Conservation (phyloP, 2,797 vertebrate genomes). For the Eulemur coronatus region DNA sequence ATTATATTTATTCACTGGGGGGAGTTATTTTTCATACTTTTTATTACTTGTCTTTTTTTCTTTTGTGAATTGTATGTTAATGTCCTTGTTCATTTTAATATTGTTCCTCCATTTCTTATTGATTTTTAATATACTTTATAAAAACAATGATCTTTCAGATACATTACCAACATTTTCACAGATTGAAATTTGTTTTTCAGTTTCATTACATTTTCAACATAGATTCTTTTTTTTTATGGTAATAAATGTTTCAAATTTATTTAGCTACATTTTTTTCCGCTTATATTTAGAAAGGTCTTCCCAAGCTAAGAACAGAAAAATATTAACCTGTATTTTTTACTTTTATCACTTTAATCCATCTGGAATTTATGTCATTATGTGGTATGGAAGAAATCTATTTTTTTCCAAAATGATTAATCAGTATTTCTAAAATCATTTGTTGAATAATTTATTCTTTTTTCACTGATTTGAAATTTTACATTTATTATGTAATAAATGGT, state of each 20-base stretch:
- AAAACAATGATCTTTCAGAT: background rate
- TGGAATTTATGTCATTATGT: constrained; percentile 27
- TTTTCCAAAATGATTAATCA: constrained; percentile 31
- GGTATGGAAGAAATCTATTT: background rate
- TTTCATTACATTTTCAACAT: constrained; percentile 38
- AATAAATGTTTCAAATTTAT: background rate
- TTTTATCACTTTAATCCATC: constrained; percentile 42
- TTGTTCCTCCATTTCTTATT: background rate
- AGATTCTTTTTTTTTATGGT: background rate
- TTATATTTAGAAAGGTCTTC: constrained; percentile 37
- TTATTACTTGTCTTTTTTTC: background rate
- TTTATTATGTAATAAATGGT: constrained; percentile 53
- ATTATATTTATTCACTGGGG: background rate
- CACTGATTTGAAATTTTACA: constrained; percentile 42
- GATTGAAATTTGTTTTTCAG: background rate
- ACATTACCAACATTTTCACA: background rate
- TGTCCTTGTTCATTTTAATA: background rate
- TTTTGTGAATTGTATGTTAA: background rate
- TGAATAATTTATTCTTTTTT: constrained; percentile 55
- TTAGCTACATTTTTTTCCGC: background rate
- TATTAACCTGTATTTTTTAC: constrained; percentile 16
- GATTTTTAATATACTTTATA: background rate
- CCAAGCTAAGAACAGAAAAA: background rate
- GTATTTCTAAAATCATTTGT: constrained; percentile 55
- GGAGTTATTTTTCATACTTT: background rate